Evolutionary conservation across 2,113 vertebrate genomes (phyloP).

Genomic region (Bufo gargarizans): DNA sequence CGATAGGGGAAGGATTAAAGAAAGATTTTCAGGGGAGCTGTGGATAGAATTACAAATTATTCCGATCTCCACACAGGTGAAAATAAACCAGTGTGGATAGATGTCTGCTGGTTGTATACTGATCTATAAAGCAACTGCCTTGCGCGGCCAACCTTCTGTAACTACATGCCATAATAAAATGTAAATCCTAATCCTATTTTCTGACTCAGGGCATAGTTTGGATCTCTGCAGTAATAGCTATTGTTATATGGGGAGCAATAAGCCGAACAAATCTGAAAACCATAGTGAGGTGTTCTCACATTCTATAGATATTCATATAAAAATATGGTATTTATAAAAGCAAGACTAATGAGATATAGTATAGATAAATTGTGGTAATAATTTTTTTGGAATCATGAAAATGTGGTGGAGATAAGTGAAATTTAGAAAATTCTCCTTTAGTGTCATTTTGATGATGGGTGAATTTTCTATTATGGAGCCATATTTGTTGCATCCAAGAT

Average conservation of each 20-base stretch:
- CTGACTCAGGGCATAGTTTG: neutral
- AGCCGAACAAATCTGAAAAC: neutral
- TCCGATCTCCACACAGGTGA: constrained; percentile 18
- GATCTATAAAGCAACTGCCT: constrained; percentile 34
- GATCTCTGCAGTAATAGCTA: neutral
- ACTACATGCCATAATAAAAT: constrained; percentile 39
- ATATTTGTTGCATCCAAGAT: neutral
- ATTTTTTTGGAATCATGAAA: neutral
- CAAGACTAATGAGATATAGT: neutral
- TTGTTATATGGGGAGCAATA: neutral
- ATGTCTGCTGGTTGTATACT: constrained; percentile 40
- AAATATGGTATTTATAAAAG: neutral
- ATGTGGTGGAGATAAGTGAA: neutral
- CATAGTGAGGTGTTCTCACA: neutral
- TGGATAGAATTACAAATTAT: constrained; percentile 31
- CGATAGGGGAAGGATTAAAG: constrained; percentile 23
- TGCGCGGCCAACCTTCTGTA: constrained; percentile 28
- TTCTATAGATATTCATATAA: neutral
- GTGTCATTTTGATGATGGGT: neutral
- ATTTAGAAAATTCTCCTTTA: neutral
- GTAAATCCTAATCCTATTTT: constrained; percentile 48
- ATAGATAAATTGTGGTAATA: neutral
- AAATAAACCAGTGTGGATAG: constrained; percentile 39
- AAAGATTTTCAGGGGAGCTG: neutral
- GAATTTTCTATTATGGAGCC: neutral